Conservation (phyloP, 2,797 vertebrate species). For the Acrossocheilus wenchowensis region DNA sequence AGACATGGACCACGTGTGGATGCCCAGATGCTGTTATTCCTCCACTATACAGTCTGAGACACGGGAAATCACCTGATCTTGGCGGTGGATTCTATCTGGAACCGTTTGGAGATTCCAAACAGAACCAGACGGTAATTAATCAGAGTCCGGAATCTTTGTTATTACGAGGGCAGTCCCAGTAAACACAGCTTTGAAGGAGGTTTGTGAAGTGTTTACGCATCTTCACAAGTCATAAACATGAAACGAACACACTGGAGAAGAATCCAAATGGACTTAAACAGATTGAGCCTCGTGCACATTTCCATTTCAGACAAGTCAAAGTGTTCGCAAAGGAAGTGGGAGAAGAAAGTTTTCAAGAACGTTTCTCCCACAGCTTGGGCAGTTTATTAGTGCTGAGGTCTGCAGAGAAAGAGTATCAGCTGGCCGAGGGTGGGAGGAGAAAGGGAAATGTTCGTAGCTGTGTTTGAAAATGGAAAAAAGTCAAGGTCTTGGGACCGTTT, state of each 20-base stretch:
- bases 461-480: slow-evolving; percentile 59
- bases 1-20: slow-evolving; percentile 43
- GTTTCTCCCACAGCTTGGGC: slow-evolving; percentile 31
- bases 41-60: neutral
- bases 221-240: slow-evolving; percentile 62
- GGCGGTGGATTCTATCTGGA: slow-evolving; percentile 3
- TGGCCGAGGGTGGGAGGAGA: slow-evolving; percentile 58
- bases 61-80: slow-evolving; percentile 18
- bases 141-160: slow-evolving; percentile 53
- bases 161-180: slow-evolving; percentile 42
- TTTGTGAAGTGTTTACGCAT: slow-evolving; percentile 51
- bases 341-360: neutral
- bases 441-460: slow-evolving; percentile 58
- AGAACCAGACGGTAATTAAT: slow-evolving; percentile 70
- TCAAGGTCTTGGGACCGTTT: slow-evolving; percentile 59
- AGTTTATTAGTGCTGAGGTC: slow-evolving; percentile 71
- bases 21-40: slow-evolving; percentile 13
- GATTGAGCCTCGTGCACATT: neutral
- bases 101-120: slow-evolving; percentile 59
- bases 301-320: neutral
- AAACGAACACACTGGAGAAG: slow-evolving; percentile 20
- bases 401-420: slow-evolving; percentile 65
- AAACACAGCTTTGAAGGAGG: slow-evolving; percentile 61
- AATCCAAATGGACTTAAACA: slow-evolving; percentile 51
- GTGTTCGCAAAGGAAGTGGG: neutral